Base-by-base conservation (phyloP, 2,888 invertebrate species). In the Eumerus sabulonum region DNA sequence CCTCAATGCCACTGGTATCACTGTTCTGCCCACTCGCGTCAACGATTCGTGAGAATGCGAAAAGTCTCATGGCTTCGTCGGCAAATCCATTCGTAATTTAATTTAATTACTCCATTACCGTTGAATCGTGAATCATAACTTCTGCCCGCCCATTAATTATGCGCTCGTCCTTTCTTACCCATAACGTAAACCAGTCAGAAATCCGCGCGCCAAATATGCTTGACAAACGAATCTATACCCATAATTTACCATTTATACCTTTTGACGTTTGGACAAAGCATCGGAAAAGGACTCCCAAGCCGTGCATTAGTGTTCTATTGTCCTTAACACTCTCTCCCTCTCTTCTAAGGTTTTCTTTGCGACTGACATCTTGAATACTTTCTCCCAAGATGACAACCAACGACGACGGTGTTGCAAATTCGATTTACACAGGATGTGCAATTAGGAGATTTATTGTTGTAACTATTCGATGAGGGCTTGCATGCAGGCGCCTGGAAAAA, bases 371-470 rank as follows among this genome's bases (percentile, higher is more conserved):
- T 3, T 27, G 38, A 53, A 48, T 27, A 62, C 76, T 77, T 67
- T 67, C 67, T 67, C 36, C 38, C 50, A 57, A 51, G 45, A 56
- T 14, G 27, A 45, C 59, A 50, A 27, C 27, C 2, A 27, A 7
- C 27, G 7, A 27, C 3, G 27, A 27, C 27, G 17, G 66, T 72
- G 62, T 77, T 77, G 76, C 76, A 66, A 77, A 77, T 66, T 62
- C 42, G 57, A 77, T 77, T 77, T 72, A 18, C 71, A 77, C 66
- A 72, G 72, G 76, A 72, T 72, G 76, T 68, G 76, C 67, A 72
- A 77, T 77, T 72, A 77, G 67, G 72, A 77, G 47, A 67, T 72
- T 77, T 77, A 77, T 72, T 77, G 76, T 77, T 72, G 67, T 67
- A 66, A 62, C 54, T 19, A 36, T 51, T 27, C 18, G 16, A 42